Conservation (phyloP, 1,140 invertebrate species). For the Babylonia areolata region DNA sequence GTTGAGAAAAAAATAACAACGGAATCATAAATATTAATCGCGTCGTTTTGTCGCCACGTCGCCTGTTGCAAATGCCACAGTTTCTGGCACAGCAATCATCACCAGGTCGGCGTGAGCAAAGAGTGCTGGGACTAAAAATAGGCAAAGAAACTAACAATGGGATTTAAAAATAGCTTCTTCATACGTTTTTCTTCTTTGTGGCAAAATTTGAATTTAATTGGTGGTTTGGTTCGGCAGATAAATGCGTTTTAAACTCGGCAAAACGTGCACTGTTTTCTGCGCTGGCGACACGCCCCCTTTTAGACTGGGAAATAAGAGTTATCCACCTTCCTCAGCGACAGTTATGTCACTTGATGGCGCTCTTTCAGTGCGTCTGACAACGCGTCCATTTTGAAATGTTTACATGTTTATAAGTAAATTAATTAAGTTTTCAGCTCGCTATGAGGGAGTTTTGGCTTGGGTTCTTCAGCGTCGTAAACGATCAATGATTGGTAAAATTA, state of each 20-base stretch:
- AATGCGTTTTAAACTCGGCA: constrained; percentile 34
- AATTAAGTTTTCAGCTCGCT: neutral
- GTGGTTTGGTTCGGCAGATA: constrained; percentile 20
- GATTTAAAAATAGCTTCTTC: neutral
- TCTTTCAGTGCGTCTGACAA: constrained; percentile 41
- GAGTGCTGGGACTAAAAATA: neutral
- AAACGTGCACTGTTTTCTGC: constrained; percentile 28
- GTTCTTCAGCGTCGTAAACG: neutral
- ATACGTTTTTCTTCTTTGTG: neutral
- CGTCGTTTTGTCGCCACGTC: constrained; percentile 33
- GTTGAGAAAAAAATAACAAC: constrained; percentile 48
- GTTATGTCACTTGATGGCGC: constrained; percentile 59
- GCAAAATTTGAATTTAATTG: constrained; percentile 10
- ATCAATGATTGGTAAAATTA: neutral
- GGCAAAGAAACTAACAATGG: neutral
- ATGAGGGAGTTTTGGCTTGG: neutral
- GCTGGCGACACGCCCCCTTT: constrained; percentile 43
- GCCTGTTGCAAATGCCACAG: neutral
- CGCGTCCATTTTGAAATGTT: constrained; percentile 51
- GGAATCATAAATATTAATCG: constrained; percentile 61
- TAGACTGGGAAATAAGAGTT: constrained; percentile 50
- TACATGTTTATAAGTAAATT: neutral
- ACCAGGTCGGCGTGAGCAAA: neutral
- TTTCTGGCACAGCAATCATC: neutral
- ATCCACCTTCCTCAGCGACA: constrained; percentile 50